Base-by-base conservation (phyloP, 2,113 vertebrate species). In the Morone chrysops region DNA sequence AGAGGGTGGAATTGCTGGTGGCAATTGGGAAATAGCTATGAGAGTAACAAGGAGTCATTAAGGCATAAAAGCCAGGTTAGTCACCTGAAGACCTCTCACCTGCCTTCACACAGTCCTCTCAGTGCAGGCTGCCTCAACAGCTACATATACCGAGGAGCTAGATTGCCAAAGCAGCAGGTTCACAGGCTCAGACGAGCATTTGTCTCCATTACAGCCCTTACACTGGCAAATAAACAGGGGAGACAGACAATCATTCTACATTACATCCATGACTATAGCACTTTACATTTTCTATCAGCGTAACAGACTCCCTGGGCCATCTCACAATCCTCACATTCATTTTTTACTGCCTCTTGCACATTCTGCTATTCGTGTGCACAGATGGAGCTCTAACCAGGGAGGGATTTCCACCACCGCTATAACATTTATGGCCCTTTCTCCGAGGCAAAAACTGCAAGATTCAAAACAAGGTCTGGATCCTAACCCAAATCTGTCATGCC, bases 201-300 rank as follows among this genome's bases (percentile, higher is more conserved):
- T 92, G 90, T 94, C 93, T 93, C 92, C 90, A 94, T 94, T 92
- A 94, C 75, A 40, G 85, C 75, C 78, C 84, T 86, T 75, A 90
- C 87, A 72, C 87, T 31, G 80, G 89, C 89, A 89, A 92, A 90
- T 93, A 94, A 94, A 94, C 91, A 92, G 90, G 65, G 88, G 93
- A 92, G 89, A 93, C 91, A 92, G 87, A 90, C 90, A 86, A 93
- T 94, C 90, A 93, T 93, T 94, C 92, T 92, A 70, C 90, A 93
- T 94, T 92, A 93, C 91, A 90, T 88, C 90, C 82, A 84, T 93
- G 92, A 93, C 90, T 92, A 90, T 85, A 87, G 91, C 90, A 86
- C 93, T 94, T 91, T 89, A 94, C 92, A 92, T 94, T 94, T 92
- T 89, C 91, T 88, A 85, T 88, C 93, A 82, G 84, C 80, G 75